Conservation (phyloP, 2,888 invertebrate species). For the Tricholauxania praeusta region DNA sequence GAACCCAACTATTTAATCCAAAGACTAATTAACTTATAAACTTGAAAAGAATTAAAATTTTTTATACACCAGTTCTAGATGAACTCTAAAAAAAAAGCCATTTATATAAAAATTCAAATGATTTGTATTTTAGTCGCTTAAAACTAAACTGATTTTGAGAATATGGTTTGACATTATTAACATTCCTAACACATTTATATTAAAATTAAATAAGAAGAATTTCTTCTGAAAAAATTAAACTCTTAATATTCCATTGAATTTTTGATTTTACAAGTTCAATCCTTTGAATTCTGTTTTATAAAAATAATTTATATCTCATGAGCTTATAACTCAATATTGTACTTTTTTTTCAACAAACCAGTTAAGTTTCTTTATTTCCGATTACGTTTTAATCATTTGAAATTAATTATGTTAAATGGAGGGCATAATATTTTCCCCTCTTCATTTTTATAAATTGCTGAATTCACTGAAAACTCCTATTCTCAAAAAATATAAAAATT, state of each 20-base stretch:
- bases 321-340: not conserved
- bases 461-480: too few species aligned
- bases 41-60: conserved; percentile 15
- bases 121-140: not conserved
- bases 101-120: not conserved
- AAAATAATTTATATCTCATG: not conserved
- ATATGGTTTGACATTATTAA: not conserved
- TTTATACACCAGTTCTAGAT: conserved; percentile 28
- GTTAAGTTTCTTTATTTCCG: not conserved
- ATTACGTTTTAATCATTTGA: not conserved
- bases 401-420: not conserved
- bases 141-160: not conserved
- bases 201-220: too few species aligned
- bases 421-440: too few species aligned
- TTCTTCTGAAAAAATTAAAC: too few species aligned
- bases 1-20: conserved; percentile 30
- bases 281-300: not conserved
- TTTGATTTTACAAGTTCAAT: not conserved
- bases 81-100: conserved; percentile 36
- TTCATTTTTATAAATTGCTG: too few species aligned
- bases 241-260: not conserved
- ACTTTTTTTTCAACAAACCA: not conserved
- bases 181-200: not conserved
- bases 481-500: too few species aligned
- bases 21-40: conserved; percentile 36